A percentile compares a stretch with the other conserved stretches of the same genome.
Evolutionary conservation across 2,888 invertebrate genomes (phyloP).

Genomic region (Cephus pygmeus): DNA sequence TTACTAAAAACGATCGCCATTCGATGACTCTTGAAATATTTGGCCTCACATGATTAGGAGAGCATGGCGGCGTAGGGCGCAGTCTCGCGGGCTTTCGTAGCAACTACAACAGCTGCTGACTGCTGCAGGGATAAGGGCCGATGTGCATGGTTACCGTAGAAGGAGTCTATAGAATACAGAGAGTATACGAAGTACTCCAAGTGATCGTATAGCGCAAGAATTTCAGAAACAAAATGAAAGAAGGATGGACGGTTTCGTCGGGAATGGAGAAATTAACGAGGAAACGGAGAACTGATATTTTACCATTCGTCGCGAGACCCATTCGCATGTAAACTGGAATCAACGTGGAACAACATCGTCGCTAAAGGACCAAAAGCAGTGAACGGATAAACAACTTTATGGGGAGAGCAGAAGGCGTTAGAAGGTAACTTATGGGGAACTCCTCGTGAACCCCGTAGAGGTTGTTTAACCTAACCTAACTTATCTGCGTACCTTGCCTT

Average conservation of each 20-base stretch:
- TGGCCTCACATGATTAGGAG: conserved; percentile 56
- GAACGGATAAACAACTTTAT: conserved; percentile 55
- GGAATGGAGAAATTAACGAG: neutral
- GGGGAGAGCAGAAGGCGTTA: conserved; percentile 42
- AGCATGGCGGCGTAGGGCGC: conserved; percentile 30
- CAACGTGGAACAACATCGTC: conserved; percentile 9
- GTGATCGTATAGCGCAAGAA: neutral
- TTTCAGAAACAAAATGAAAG: neutral
- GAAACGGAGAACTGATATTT: neutral
- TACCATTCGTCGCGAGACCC: neutral
- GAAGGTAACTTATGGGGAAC: conserved; percentile 37
- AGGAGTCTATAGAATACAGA: neutral
- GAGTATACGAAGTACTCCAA: neutral
- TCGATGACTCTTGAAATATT: conserved; percentile 38
- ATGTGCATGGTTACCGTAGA: neutral
- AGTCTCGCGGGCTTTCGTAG: neutral
- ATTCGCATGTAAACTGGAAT: neutral
- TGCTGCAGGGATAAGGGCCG: neutral
- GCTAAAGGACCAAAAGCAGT: conserved; percentile 48
- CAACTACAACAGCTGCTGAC: neutral
- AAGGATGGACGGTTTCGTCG: neutral
- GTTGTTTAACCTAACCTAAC: neutral
- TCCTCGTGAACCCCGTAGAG: neutral
- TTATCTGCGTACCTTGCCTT: neutral
- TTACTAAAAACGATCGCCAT: conserved; percentile 6